Percentiles rank a stretch among this genome's conserved stretches.
phyloP scores from a whole-genome alignment of 2,113 vertebrate species.

The Podilymbus podiceps region DNA sequence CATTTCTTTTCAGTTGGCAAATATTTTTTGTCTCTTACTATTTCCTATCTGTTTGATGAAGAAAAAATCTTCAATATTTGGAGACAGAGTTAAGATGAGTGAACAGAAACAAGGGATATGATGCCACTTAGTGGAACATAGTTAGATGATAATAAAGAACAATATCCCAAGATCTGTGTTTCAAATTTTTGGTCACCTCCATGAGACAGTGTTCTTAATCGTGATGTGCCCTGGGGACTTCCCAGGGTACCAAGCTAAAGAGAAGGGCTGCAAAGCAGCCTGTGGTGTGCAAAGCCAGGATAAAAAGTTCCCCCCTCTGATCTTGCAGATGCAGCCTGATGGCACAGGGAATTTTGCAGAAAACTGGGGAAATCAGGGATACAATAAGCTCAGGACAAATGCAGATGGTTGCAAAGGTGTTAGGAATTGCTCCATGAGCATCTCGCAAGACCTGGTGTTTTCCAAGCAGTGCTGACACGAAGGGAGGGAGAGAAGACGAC shows the following conservation, averaged over 20 bases:
- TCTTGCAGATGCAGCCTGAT: not conserved
- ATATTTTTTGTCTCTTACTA: not conserved
- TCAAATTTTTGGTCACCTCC: not conserved
- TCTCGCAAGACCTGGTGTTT: not conserved
- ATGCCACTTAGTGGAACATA: conserved; percentile 62
- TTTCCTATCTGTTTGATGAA: not conserved
- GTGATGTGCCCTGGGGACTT: not conserved
- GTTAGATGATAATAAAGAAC: not conserved
- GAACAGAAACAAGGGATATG: conserved; percentile 54
- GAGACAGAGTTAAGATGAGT: not conserved
- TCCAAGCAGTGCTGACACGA: not conserved
- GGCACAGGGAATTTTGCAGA: not conserved
- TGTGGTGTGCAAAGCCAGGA: not conserved
- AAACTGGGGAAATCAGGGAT: not conserved
- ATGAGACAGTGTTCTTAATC: accelerated
- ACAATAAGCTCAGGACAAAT: not conserved
- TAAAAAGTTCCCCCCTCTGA: not conserved
- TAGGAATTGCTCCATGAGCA: not conserved
- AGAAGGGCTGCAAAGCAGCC: not conserved
- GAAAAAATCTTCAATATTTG: not conserved
- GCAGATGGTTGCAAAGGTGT: not conserved
- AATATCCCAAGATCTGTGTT: not conserved
- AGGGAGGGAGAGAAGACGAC: not conserved
- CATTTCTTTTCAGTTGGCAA: not conserved
- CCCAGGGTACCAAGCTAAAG: not conserved